phyloP scores from a whole-genome alignment of 2,888 invertebrate species.

The Parascotia fuliginaria region DNA sequence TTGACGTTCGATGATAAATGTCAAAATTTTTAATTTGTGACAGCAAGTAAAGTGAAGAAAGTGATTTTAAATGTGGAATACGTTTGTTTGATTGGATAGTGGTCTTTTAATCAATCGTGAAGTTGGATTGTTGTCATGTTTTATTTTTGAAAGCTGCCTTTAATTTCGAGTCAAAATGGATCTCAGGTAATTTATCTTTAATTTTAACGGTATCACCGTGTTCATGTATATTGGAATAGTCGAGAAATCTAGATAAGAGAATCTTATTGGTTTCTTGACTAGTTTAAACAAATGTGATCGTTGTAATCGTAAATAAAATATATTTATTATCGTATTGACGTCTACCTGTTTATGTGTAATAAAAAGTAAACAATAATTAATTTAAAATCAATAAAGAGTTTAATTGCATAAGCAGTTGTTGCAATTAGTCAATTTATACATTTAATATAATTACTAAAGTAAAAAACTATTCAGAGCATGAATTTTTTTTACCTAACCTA shows the following conservation, averaged over 20 bases:
- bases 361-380: no score
- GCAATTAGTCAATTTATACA: no score
- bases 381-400: no score
- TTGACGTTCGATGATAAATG: slow-evolving; percentile 3
- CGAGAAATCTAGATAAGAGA: slow-evolving; percentile 5
- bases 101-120: slow-evolving; percentile 15
- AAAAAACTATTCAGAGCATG: no score
- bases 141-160: slow-evolving; percentile 28
- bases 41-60: slow-evolving; percentile 49
- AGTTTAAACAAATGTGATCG: neutral
- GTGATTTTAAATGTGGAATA: slow-evolving; percentile 49
- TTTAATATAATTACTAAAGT: no score
- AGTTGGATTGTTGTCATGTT: slow-evolving; percentile 20
- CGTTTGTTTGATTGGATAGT: slow-evolving; percentile 27
- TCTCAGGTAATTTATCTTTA: slow-evolving; percentile 60
- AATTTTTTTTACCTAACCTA: no score
- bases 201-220: slow-evolving; percentile 6
- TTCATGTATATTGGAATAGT: neutral
- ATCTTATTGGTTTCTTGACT: slow-evolving; percentile 36
- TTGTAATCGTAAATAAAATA: no score
- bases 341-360: no score
- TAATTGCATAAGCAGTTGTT: no score
- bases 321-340: no score
- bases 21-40: slow-evolving; percentile 21
- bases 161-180: slow-evolving; percentile 64